Evolutionary conservation across 1,140 invertebrate species (phyloP), one percentile per base, ranked within the genome.

Genomic region (Drosophila trapezifrons): DNA sequence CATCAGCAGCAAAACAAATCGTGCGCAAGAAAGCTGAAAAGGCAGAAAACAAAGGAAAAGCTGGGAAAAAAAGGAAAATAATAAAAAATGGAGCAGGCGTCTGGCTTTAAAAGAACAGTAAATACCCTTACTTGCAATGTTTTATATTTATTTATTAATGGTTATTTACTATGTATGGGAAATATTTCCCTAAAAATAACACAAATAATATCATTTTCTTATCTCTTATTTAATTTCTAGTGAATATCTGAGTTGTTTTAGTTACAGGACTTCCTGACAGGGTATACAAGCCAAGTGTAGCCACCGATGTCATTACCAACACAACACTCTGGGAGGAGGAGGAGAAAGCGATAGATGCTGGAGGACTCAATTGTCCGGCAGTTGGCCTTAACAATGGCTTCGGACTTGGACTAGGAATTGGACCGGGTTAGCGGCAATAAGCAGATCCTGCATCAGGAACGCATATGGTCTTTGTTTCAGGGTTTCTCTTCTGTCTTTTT

Each of bases 1-100:
- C 37, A 49, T 62, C 64, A 67, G 64, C 64, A 67, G 18, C 65
- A 72, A 76, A 84, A 64, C 77, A 83, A 84, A 83, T 83, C 60
- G 80, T 66, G 80, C 80, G 62, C 62, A 75, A 84, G 59, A 51
- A 67, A 66, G 55, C 67, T 72, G 51, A 62, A 80, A 60, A 46
- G 49, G 46, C 40, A 37, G 55, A 64, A 58, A 66, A 47, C 22
- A 27, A 49, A 27, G 42, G 6, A n/a, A 29, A 29, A 37, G 12
- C 5, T n/a, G 49, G 17, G 55, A 25, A 66, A 58, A 43, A 38
- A 25, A 13, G 6, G 9, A 18, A 66, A 60, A 42, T 15, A 46
- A 43, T 20, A 42, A 18, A 38, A 59, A 69, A 52, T 37, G 12
- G 35, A 20, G 29, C 17, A 52, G 13, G 12, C 0, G 4, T 18